phyloP scores from a whole-genome alignment of 2,888 invertebrate genomes.

The Amphiduros pacificus region DNA sequence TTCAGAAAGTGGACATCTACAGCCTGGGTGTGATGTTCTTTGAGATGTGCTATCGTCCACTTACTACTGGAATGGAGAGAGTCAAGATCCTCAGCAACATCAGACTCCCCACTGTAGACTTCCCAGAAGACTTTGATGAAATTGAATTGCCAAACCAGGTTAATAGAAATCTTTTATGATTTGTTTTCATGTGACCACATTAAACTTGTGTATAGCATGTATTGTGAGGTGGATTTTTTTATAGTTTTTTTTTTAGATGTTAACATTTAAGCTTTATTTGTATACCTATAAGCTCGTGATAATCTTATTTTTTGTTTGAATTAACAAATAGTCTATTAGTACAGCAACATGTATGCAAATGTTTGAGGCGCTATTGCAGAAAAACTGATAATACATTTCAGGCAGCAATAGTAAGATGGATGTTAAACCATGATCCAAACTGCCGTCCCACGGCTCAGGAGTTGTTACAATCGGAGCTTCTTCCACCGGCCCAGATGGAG shows the following conservation, averaged over 20 bases:
- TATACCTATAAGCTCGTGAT: too few relatives aligned
- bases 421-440: constrained; percentile 82
- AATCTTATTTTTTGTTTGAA: too few relatives aligned
- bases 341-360: too few relatives aligned
- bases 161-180: too few relatives aligned
- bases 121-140: constrained; percentile 70
- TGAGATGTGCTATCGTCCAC: constrained; percentile 84
- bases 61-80: constrained; percentile 88
- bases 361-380: too few relatives aligned
- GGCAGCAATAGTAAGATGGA: constrained; percentile 65
- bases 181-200: too few relatives aligned
- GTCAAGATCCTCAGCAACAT: constrained; percentile 74
- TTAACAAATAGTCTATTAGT: too few relatives aligned
- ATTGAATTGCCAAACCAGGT: constrained; percentile 42
- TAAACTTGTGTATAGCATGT: too few relatives aligned
- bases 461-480: constrained; percentile 76
- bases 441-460: constrained; percentile 84
- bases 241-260: too few relatives aligned
- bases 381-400: too few relatives aligned
- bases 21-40: constrained; percentile 87
- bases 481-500: constrained; percentile 83
- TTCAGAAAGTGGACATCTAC: constrained; percentile 75
- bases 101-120: constrained; percentile 64
- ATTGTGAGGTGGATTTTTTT: too few relatives aligned
- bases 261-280: too few relatives aligned